Conservation (phyloP, 1,140 invertebrate species). For the Euwallacea similis region DNA sequence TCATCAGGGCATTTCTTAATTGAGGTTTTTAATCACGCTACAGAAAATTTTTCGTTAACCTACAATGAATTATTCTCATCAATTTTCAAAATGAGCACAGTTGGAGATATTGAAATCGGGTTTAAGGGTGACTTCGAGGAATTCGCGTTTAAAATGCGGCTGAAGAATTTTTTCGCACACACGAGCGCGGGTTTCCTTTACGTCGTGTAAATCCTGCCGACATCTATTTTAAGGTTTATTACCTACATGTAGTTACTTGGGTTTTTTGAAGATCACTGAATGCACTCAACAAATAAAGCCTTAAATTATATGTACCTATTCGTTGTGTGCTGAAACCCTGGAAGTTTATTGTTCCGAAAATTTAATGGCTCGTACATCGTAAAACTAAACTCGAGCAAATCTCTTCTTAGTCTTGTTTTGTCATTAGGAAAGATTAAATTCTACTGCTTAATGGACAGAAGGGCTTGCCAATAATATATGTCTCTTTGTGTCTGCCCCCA, state of each 20-base stretch:
- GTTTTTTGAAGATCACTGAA: conserved; percentile 8
- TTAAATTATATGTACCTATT: conserved; percentile 10
- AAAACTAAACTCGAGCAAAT: conserved; percentile 36
- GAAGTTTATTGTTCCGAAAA: conserved; percentile 36
- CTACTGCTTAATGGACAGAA: conserved; percentile 22
- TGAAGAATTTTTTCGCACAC: no score
- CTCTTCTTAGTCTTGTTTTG: conserved; percentile 35
- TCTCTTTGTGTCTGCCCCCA: conserved; percentile 12
- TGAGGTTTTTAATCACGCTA: no score
- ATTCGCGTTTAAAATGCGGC: no score
- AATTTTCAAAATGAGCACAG: no score
- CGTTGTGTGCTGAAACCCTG: conserved; percentile 24
- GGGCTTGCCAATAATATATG: conserved; percentile 30
- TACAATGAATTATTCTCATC: no score
- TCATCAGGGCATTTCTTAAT: no score
- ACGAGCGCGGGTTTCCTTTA: no score
- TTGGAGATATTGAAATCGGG: no score
- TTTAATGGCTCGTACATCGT: conserved; percentile 37
- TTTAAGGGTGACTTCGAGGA: no score
- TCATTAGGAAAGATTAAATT: conserved; percentile 36
- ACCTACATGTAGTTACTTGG: neutral
- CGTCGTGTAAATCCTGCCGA: no score
- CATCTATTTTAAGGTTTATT: no score
- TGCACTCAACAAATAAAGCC: conserved; percentile 3
- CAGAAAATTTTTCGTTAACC: no score